Evolutionary conservation across 1,140 invertebrate genomes (phyloP).

Genomic region (Sminthurinus signatus): DNA sequence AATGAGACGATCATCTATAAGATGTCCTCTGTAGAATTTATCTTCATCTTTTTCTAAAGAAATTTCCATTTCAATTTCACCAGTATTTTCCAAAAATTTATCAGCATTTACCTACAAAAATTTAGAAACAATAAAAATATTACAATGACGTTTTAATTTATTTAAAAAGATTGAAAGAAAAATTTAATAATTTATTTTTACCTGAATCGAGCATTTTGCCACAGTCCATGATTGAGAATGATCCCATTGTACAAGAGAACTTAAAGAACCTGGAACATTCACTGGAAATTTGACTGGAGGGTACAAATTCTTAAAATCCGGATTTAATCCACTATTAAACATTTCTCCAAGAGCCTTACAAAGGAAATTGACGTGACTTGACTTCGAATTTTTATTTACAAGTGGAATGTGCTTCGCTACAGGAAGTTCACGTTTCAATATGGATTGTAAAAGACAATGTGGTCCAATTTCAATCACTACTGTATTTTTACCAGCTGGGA

Average conservation of each 20-base stretch:
- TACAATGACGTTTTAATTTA: no score
- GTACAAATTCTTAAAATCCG: conserved; percentile 16
- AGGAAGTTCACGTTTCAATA: conserved; percentile 55
- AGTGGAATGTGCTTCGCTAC: background rate
- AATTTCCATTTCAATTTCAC: background rate
- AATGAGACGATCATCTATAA: conserved; percentile 85
- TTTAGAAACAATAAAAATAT: no score
- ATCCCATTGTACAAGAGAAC: conserved; percentile 28
- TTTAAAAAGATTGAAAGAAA: no score
- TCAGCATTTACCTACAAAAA: no score
- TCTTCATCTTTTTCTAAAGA: background rate
- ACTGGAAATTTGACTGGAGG: conserved; percentile 21
- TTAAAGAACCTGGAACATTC: background rate
- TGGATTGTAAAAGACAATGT: conserved; percentile 64
- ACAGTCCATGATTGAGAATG: conserved; percentile 56
- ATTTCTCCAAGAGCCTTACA: conserved; percentile 11
- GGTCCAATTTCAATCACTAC: conserved; percentile 76
- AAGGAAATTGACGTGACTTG: no score
- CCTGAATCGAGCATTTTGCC: no score
- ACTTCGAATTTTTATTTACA: no score
- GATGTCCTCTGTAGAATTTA: conserved; percentile 69
- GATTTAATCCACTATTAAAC: conserved; percentile 15
- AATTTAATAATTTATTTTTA: no score
- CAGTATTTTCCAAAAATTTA: no score
- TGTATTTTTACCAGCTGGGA: conserved; percentile 72